phyloP scores from a whole-genome alignment of 2,797 vertebrate genomes.

The Ptychobarbus kaznakovi region DNA sequence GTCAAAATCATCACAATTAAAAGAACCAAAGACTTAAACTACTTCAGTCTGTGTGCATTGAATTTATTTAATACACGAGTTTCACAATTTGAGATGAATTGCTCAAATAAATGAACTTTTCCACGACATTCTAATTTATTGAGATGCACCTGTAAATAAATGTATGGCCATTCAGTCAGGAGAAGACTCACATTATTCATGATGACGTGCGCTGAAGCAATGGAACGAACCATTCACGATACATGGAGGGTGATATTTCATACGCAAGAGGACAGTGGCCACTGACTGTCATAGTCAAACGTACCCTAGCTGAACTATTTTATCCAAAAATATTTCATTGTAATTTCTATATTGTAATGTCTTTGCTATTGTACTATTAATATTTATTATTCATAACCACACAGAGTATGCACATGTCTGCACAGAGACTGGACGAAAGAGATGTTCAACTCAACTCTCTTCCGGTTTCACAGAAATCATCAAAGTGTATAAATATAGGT shows the following conservation, averaged over 20 bases:
- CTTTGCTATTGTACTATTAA: not conserved
- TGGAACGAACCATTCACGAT: not conserved
- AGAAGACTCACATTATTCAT: not conserved
- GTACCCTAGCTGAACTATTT: not conserved
- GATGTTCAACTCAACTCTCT: not conserved
- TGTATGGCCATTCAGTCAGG: not conserved
- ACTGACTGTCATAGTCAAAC: not conserved
- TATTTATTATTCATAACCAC: not conserved
- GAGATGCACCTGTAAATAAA: not conserved
- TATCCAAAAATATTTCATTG: not conserved
- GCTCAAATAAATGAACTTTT: too few species aligned
- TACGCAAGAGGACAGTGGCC: not conserved
- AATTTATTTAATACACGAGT: too few species aligned
- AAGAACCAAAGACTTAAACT: too few species aligned
- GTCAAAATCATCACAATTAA: too few species aligned
- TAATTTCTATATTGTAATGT: not conserved
- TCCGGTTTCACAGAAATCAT: constrained; percentile 1
- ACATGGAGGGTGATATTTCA: not conserved
- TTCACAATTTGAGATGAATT: too few species aligned
- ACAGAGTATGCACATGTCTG: not conserved
- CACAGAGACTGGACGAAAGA: constrained; percentile 12
- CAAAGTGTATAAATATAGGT: not conserved
- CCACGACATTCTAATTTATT: too few species aligned
- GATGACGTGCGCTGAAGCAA: not conserved
- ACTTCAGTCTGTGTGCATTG: too few species aligned